These are phyloP conservation scores for Acanthopleura granulata DNA, from an alignment of 2,888 invertebrate species.

Conservation along the genomic window DNA sequence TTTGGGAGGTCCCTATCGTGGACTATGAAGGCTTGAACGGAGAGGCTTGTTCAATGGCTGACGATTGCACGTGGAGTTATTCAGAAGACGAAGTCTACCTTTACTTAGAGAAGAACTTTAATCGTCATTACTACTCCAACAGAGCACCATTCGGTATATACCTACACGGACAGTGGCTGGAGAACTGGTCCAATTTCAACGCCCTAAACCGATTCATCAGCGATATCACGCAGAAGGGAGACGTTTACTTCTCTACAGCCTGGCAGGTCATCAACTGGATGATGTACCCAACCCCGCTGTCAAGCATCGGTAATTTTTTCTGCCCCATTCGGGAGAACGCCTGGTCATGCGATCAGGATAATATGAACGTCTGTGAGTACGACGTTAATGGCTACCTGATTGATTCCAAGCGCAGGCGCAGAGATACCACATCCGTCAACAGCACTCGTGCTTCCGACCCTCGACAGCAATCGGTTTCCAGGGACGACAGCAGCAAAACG, in stretches of 20 bases:
- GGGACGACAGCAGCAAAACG: not conserved
- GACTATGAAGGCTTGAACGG: slow-evolving; percentile 47
- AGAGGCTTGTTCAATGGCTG: slow-evolving; percentile 51
- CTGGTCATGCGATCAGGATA: slow-evolving; percentile 37
- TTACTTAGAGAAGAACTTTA: slow-evolving; percentile 82
- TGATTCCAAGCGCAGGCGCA: not conserved
- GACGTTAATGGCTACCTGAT: not conserved
- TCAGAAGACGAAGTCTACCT: slow-evolving; percentile 40
- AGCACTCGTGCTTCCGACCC: not conserved
- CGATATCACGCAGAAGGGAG: slow-evolving; percentile 40
- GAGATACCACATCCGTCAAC: not conserved
- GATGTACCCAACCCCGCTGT: slow-evolving; percentile 39
- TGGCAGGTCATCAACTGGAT: slow-evolving; percentile 49
- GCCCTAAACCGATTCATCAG: slow-evolving; percentile 44
- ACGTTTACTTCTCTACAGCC: slow-evolving; percentile 46
- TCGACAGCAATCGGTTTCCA: not conserved
- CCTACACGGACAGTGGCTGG: slow-evolving; percentile 86
- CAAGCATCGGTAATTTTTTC: slow-evolving; percentile 31
- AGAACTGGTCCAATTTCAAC: slow-evolving; percentile 74
- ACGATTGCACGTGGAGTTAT: slow-evolving; percentile 41
- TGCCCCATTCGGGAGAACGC: slow-evolving; percentile 25
- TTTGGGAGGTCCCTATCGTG: slow-evolving; percentile 45
- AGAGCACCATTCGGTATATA: slow-evolving; percentile 85
- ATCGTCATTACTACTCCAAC: slow-evolving; percentile 76
- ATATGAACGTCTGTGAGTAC: slow-evolving; percentile 1